Base-by-base conservation (phyloP, 1,140 invertebrate species). In the Bombus ignitus region DNA sequence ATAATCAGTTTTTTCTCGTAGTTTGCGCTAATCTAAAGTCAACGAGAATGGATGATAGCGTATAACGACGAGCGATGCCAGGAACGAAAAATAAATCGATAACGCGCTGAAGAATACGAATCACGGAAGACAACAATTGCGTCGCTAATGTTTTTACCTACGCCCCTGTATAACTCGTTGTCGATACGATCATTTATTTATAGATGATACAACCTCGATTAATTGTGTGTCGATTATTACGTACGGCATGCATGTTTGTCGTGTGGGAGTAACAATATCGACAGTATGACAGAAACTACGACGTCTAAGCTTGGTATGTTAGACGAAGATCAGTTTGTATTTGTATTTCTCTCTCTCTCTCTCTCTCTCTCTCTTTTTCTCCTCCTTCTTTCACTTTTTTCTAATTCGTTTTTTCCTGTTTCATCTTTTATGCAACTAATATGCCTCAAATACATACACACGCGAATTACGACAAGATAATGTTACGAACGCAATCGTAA, bases 171-270 rank as follows among this genome's bases (percentile, higher is more conserved):
- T 13, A 79, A 79, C 18, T 44, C 10, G 5, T 32, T 53, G 35
- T 57, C 32, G 15, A 53, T 32, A n/a, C 65, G 66, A 53, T 22
- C n/a, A 53, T 79, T 79, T 79, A 79, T 71, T 71, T 57, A 80
- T 39, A 12, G 44, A 35, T 44, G 42, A 39, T 10, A 22, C 1
- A 25, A 44, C 12, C 28, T 35, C 25, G 32, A 25, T 80, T 47
- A 68, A 71, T 80, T 80, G 32, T 28, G 39, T 10, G 32, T 44
- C 25, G 42, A 53, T 57, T 39, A 28, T 71, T 57, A 57, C 66
- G 35, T 18, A 37, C 5, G 12, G 13, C 39, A 68, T 44, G n/a
- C 12, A n/a, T 25, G 35, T 39, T 39, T 71, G 13, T n/a, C 10
- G n/a, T 28, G 9, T 53, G 47, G 18, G 18, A 53, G 47, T 22